Percentiles rank a stretch among this genome's conserved stretches.
Evolutionary conservation across 2,888 invertebrate genomes (phyloP).

Genomic region (Caenorhabditis sp.): DNA sequence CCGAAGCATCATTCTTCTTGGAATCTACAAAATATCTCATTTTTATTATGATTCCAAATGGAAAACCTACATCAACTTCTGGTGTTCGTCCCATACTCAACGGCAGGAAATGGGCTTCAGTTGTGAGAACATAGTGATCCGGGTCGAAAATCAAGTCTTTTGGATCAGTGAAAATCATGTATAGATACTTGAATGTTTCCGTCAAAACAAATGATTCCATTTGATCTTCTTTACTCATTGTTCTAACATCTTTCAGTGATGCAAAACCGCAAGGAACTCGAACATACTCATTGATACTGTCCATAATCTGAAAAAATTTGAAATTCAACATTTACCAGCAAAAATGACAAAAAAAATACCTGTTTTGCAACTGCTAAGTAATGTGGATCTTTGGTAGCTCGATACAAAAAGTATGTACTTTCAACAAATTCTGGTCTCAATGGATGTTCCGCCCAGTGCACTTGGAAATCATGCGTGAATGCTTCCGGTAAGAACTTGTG

Average conservation of each 20-base stretch:
- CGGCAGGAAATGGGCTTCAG: slow-evolving; percentile 92
- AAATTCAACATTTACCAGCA: too few relatives aligned
- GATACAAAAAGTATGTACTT: slow-evolving; percentile 94
- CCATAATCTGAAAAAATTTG: slow-evolving; percentile 78
- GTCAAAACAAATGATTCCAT: slow-evolving; percentile 98
- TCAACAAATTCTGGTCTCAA: slow-evolving; percentile 93
- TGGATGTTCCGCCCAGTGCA: slow-evolving; percentile 98
- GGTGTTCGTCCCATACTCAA: slow-evolving; percentile 72
- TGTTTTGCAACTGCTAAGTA: slow-evolving; percentile 90
- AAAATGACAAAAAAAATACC: slow-evolving; percentile 12
- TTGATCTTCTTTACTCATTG: slow-evolving; percentile 83
- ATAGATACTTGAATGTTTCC: slow-evolving; percentile 96
- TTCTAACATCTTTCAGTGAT: slow-evolving; percentile 92
- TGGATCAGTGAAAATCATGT: slow-evolving; percentile 86
- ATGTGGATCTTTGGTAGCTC: slow-evolving; percentile 91
- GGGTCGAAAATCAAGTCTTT: slow-evolving; percentile 72
- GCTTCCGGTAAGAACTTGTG: slow-evolving; percentile 98
- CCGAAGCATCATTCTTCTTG: slow-evolving; percentile 34
- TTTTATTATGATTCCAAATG: slow-evolving; percentile 1
- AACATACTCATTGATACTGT: slow-evolving; percentile 87
- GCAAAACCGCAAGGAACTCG: slow-evolving; percentile 96
- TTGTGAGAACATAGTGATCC: slow-evolving; percentile 74
- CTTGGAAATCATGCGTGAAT: slow-evolving; percentile 95
- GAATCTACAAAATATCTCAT: slow-evolving; percentile 11
- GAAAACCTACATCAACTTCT: slow-evolving; percentile 5